phyloP scores from a whole-genome alignment of 2,888 invertebrate species.

The Merodon equestris region DNA sequence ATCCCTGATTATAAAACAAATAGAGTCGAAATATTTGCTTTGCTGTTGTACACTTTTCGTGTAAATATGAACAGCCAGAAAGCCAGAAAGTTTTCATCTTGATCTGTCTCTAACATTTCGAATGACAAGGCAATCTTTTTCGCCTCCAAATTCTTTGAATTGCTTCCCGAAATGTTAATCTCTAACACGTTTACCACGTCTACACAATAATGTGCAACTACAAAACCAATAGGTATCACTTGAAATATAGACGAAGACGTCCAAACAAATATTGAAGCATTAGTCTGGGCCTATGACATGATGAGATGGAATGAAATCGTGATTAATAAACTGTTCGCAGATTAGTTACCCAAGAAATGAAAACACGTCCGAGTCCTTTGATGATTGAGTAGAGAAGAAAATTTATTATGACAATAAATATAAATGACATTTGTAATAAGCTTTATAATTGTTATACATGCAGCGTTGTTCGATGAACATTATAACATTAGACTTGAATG shows the following conservation, averaged over 20 bases:
- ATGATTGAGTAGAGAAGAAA: neutral
- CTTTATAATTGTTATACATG: neutral
- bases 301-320: constrained; percentile 1
- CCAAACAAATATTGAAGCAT: constrained; percentile 9
- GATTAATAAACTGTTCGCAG: neutral
- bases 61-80: too few species aligned
- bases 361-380: neutral
- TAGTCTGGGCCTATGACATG: constrained; percentile 9
- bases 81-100: too few species aligned
- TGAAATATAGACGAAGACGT: constrained; percentile 2
- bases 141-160: constrained; percentile 23
- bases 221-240: constrained; percentile 4
- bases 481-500: too few species aligned
- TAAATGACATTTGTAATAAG: neutral
- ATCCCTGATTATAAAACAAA: constrained; percentile 9
- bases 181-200: neutral
- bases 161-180: constrained; percentile 5
- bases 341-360: neutral
- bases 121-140: too few species aligned
- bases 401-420: neutral
- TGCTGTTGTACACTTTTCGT: constrained; percentile 19
- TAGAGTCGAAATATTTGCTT: constrained; percentile 9
- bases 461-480: too few species aligned
- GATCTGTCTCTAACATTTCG: too few species aligned
- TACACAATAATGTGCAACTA: too few species aligned